These are phyloP conservation scores for Pogonognathellus flavescens DNA, from an alignment of 1,140 invertebrate species.

Conservation along the genomic window DNA sequence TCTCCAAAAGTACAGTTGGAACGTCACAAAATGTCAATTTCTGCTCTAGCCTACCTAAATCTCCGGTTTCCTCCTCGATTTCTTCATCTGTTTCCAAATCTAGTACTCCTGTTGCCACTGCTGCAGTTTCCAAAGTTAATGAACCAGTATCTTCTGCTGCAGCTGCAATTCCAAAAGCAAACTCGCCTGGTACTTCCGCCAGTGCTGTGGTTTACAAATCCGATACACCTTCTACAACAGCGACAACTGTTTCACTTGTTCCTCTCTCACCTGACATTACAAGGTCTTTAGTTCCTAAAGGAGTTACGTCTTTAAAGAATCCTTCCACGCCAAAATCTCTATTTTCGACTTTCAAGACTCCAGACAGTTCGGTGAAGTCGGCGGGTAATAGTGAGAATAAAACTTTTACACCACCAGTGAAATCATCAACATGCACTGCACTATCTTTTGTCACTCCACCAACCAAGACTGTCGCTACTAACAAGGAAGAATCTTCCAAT, in stretches of 20 bases:
- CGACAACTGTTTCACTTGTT: neutral
- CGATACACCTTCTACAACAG: neutral
- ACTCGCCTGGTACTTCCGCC: neutral
- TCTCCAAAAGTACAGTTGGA: neutral
- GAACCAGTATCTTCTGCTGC: neutral
- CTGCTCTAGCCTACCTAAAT: neutral
- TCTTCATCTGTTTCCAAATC: neutral
- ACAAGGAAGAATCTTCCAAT: no score
- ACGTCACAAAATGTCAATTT: neutral
- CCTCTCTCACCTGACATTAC: neutral
- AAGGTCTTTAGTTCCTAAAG: no score
- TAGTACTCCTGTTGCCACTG: neutral
- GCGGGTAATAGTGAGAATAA: no score
- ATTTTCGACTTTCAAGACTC: no score
- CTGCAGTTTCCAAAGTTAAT: constrained; percentile 10
- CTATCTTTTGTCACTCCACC: no score
- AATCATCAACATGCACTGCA: no score
- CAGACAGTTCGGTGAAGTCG: no score
- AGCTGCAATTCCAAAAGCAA: constrained; percentile 11
- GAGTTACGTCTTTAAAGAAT: no score
- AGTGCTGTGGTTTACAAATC: neutral
- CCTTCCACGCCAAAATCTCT: no score
- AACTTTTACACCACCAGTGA: no score
- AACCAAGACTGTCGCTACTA: no score
- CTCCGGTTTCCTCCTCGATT: neutral